phyloP scores from a whole-genome alignment of 2,888 invertebrate species.

The Drosophila silvestris region DNA sequence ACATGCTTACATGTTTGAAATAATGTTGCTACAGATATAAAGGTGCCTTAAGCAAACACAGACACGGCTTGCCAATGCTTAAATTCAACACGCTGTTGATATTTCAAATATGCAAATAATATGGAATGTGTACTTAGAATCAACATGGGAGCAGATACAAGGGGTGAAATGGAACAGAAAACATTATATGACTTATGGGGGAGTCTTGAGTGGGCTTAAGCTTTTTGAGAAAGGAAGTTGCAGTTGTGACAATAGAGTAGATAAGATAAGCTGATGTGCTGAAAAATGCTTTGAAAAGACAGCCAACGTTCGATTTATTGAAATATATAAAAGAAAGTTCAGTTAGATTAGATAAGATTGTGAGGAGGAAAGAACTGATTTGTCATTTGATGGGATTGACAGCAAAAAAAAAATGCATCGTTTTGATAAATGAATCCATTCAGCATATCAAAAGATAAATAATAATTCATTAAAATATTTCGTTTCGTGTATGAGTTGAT shows the following conservation, averaged over 20 bases:
- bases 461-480: neutral
- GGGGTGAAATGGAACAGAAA: neutral
- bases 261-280: constrained; percentile 16
- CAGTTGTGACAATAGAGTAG: neutral
- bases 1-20: neutral
- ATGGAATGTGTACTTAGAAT: constrained; percentile 17
- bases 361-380: neutral
- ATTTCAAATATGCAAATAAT: constrained; percentile 58
- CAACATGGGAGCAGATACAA: neutral
- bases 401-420: too few species aligned
- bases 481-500: neutral
- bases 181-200: neutral
- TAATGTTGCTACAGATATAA: neutral
- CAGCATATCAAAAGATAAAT: neutral
- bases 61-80: constrained; percentile 54
- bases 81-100: constrained; percentile 46
- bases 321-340: neutral
- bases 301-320: neutral
- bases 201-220: neutral
- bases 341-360: neutral
- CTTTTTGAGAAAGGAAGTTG: neutral
- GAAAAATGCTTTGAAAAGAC: neutral
- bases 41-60: constrained; percentile 18
- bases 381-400: neutral
- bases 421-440: neutral